These are phyloP conservation scores for Halcyon badia DNA, from an alignment of 2,797 vertebrate genomes.

Conservation along the genomic window DNA sequence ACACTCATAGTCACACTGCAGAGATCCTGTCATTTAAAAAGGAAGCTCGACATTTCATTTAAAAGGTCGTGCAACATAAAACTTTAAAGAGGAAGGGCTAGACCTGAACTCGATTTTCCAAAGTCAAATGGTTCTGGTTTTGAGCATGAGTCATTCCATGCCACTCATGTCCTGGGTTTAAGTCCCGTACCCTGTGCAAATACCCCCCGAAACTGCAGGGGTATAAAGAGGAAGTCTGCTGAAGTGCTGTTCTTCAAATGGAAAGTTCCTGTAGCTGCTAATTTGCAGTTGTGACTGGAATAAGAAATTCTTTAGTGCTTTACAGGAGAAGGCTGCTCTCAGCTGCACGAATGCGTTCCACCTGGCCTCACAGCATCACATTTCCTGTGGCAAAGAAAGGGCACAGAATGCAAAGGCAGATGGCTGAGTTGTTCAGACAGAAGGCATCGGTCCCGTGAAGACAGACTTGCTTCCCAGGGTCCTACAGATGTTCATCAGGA, in stretches of 20 bases:
- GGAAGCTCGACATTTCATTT: conserved; percentile 53
- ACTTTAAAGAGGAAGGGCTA: conserved; percentile 42
- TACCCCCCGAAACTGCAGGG: not conserved
- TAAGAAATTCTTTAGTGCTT: not conserved
- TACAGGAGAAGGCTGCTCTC: not conserved
- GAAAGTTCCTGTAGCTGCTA: not conserved
- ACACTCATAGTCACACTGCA: not conserved
- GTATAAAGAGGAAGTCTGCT: conserved; percentile 44
- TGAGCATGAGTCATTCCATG: conserved; percentile 48
- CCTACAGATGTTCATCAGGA: not conserved
- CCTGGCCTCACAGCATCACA: not conserved
- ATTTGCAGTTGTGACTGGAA: not conserved
- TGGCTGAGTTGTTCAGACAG: not conserved
- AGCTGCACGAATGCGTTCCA: not conserved
- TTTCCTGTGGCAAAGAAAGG: not conserved
- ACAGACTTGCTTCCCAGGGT: not conserved
- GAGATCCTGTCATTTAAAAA: conserved; percentile 5
- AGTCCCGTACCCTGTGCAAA: not conserved
- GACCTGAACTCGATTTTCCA: conserved; percentile 31
- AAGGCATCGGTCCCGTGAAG: not conserved
- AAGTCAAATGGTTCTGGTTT: conserved; percentile 23
- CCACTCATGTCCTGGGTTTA: not conserved
- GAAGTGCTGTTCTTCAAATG: not conserved
- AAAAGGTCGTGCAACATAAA: conserved; percentile 32
- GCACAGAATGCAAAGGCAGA: not conserved